These are phyloP conservation scores for Enteromius fasciolatus DNA, from an alignment of 2,797 vertebrate genomes.

Conservation along the genomic window DNA sequence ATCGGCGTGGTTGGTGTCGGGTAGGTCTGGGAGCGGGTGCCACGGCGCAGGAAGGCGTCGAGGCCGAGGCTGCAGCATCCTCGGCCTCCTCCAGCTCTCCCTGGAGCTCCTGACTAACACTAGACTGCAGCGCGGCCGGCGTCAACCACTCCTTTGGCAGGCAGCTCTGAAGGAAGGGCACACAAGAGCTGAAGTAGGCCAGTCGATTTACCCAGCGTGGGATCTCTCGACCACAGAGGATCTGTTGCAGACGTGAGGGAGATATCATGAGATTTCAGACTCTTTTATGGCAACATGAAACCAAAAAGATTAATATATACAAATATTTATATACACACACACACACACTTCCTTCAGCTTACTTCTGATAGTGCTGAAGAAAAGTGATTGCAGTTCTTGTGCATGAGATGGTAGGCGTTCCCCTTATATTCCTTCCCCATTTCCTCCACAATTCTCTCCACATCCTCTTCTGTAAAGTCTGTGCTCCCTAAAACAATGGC, in stretches of 20 bases:
- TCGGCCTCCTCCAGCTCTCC: constrained; percentile 90
- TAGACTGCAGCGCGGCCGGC: constrained; percentile 95
- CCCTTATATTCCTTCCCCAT: constrained; percentile 98
- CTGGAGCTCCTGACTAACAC: constrained; percentile 96
- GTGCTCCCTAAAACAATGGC: constrained; percentile 96
- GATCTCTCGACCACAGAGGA: constrained; percentile 96
- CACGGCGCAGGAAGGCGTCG: constrained; percentile 61
- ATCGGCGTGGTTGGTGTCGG: constrained; percentile 78
- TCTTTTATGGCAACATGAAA: background rate
- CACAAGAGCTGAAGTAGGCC: constrained; percentile 99
- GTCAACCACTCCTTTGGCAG: constrained; percentile 99
- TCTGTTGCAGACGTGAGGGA: constrained; percentile 72
- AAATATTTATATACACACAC: no score
- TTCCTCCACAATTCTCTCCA: constrained; percentile 96
- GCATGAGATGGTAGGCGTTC: constrained; percentile 98
- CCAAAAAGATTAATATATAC: background rate
- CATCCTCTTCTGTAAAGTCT: constrained; percentile 96
- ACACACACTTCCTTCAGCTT: constrained; percentile 30
- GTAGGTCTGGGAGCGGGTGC: constrained; percentile 78
- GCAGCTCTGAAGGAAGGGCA: constrained; percentile 98
- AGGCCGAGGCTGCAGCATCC: constrained; percentile 87
- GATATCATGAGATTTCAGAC: background rate
- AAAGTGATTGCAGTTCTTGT: constrained; percentile 99
- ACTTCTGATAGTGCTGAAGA: constrained; percentile 97
- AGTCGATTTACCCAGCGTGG: constrained; percentile 98